Conservation (phyloP, 2,113 vertebrate genomes). For the Odocoileus virginianus region DNA sequence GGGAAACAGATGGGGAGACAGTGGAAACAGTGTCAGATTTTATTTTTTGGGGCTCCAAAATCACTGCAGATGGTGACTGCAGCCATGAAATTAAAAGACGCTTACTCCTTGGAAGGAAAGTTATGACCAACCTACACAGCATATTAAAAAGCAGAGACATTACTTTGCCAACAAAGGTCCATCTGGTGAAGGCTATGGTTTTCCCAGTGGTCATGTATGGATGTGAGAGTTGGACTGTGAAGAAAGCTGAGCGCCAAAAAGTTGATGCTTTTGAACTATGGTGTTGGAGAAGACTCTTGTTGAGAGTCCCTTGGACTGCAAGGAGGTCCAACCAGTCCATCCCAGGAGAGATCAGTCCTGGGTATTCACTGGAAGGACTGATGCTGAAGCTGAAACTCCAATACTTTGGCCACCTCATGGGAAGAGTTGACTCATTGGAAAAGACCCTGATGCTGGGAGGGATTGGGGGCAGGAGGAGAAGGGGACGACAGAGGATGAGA, state of each 20-base stretch:
- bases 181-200: not conserved
- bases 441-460: not conserved
- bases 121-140: not conserved
- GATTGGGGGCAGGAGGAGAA: not conserved
- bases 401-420: not conserved
- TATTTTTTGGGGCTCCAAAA: not conserved
- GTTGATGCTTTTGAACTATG: not conserved
- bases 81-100: not conserved
- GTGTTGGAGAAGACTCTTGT: not conserved
- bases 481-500: rapidly evolving
- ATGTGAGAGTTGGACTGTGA: not conserved
- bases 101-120: not conserved
- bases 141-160: not conserved
- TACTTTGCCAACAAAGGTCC: not conserved
- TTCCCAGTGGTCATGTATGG: not conserved
- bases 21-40: not conserved
- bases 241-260: rapidly evolving
- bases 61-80: not conserved
- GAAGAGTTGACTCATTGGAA: not conserved
- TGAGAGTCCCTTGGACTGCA: not conserved
- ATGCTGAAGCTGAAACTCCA: not conserved
- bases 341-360: not conserved
- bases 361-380: not conserved
- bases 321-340: not conserved
- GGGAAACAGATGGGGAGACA: not conserved